Evolutionary conservation across 53 echinoderm and acorn worm species (phyloP), one percentile per base, ranked within the genome.

Genomic region (Pentamera pediparva): DNA sequence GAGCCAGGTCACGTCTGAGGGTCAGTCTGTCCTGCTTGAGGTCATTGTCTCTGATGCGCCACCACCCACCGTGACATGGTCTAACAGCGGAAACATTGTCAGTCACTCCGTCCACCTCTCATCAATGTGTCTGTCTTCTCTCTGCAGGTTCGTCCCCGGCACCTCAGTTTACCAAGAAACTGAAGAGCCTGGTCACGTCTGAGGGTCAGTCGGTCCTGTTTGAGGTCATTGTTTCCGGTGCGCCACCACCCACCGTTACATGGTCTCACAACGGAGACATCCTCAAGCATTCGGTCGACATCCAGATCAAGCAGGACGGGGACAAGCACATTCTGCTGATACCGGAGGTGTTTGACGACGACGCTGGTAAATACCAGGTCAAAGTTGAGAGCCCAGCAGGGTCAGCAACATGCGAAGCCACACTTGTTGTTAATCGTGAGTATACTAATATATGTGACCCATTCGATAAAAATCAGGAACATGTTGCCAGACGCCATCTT

Each of bases 321-420:
- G 86, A 89, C 59, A 53, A 60, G 39, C 80, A 76, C 71, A 72
- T 52, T 51, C 91, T 98, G 28, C 40, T 59, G 35, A 86, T 98
- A 37, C 98, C 98, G 12, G 91, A 91, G 56, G 98, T 91, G 19
- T 91, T 91, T 75, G 98, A 98, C 35, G 92, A 92, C 56, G 98
- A 98, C 59, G 91, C 89, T 15, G 98, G 98, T 43, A 87, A 81
- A 61, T 98, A 98, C 76, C 78, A 80, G 29, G 88, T 88, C 32
- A 83, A 84, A 50, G 98, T 86, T 26, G 98, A 98, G 83, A 98
- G 91, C 76, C 32, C 88, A 5, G 84, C 88, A 11, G 98, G 98
- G 19, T 56, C 84, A 53, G 88, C 91, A 17, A 75, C 88, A 35
- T 86, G 83, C 18, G 86, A 85, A 74, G 91, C 98, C 36, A 69